phyloP scores from a whole-genome alignment of 2,797 vertebrate genomes.

The Neosilurus mollespiculum region DNA sequence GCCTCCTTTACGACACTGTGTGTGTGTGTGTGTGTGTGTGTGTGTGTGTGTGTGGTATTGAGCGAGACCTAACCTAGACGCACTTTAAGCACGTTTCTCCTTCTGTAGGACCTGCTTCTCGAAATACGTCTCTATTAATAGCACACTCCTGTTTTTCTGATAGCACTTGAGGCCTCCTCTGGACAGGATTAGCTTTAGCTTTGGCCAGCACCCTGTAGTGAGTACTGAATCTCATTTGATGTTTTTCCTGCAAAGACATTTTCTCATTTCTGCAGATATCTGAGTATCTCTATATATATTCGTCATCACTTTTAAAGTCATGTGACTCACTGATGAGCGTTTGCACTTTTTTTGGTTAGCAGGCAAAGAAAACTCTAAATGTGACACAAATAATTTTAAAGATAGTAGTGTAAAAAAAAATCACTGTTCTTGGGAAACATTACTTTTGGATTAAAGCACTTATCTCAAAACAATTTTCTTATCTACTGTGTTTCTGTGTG shows the following conservation, averaged over 20 bases:
- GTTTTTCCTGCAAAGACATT: not conserved
- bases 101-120: conserved; percentile 33
- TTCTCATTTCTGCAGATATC: not conserved
- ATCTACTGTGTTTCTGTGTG: not conserved
- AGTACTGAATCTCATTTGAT: not conserved
- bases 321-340: not conserved
- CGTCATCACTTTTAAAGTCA: not conserved
- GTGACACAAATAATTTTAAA: no score
- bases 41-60: conserved; percentile 34
- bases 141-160: conserved; percentile 2
- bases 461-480: not conserved
- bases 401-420: no score
- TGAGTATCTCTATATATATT: not conserved
- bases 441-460: not conserved
- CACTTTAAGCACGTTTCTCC: conserved; percentile 32
- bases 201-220: not conserved
- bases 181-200: conserved; percentile 4
- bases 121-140: conserved; percentile 31
- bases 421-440: no score
- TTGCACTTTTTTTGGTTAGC: not conserved
- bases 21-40: conserved; percentile 18
- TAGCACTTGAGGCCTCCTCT: not conserved
- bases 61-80: conserved; percentile 20
- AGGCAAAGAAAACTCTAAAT: not conserved
- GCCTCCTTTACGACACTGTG: conserved; percentile 31